Conservation (phyloP, 2,888 invertebrate species). For the Drosophila seclusa region DNA sequence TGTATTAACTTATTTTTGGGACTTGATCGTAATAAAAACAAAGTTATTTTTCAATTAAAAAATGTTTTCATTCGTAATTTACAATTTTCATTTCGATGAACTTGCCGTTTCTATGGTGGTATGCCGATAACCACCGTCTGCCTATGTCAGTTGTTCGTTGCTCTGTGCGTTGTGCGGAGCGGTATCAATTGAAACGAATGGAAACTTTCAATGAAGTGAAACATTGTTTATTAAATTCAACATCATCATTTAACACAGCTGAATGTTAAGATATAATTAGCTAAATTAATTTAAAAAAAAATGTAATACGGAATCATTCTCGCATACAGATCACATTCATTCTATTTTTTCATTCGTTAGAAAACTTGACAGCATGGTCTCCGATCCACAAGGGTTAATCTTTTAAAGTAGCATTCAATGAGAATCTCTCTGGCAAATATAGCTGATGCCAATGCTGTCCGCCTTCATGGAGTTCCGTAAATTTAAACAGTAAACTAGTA, state of each 20-base stretch:
- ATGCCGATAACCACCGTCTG: neutral
- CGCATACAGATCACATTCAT: neutral
- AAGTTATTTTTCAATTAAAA: conserved; percentile 4
- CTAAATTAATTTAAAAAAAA: too few relatives aligned
- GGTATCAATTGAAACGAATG: neutral
- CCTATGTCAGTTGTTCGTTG: too few relatives aligned
- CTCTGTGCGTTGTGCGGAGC: too few relatives aligned
- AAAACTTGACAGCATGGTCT: too few relatives aligned
- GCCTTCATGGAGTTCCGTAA: neutral
- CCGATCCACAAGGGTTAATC: too few relatives aligned
- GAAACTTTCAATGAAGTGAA: neutral
- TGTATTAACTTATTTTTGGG: neutral
- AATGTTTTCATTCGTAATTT: neutral
- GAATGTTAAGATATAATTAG: too few relatives aligned
- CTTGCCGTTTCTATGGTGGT: neutral
- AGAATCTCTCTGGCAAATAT: neutral
- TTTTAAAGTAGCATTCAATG: neutral
- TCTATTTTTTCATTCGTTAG: neutral
- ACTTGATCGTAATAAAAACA: neutral
- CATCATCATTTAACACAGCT: neutral
- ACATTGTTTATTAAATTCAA: neutral
- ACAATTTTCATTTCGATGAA: neutral
- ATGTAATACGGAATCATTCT: neutral
- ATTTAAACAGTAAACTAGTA: neutral
- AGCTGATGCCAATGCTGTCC: neutral